A percentile compares a stretch with the other conserved stretches of the same genome.
These are phyloP conservation scores for Drosophila pullipes DNA, from an alignment of 2,888 invertebrate genomes.

Conservation along the genomic window DNA sequence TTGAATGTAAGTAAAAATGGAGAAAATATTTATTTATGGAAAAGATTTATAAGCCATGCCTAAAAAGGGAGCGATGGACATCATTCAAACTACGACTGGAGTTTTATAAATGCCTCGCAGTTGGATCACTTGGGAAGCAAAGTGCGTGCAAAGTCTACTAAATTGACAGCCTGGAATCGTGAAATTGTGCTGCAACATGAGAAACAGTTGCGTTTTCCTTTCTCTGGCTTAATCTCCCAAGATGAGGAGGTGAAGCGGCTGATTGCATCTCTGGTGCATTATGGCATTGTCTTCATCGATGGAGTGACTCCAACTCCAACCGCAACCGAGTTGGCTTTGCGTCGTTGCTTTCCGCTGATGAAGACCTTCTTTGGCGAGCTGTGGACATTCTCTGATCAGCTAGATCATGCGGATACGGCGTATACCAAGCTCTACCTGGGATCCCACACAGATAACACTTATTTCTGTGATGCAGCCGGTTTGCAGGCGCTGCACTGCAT, in stretches of 20 bases:
- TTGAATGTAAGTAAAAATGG: slow-evolving; percentile 87
- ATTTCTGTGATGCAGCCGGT: slow-evolving; percentile 91
- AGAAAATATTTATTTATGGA: neutral
- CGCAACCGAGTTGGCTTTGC: slow-evolving; percentile 86
- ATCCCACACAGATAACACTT: slow-evolving; percentile 92
- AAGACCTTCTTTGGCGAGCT: slow-evolving; percentile 91
- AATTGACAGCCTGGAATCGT: slow-evolving; percentile 87
- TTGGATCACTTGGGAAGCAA: slow-evolving; percentile 63
- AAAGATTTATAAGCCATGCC: neutral
- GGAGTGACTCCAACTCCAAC: slow-evolving; percentile 80
- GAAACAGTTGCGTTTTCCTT: slow-evolving; percentile 83
- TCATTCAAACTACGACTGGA: slow-evolving; percentile 50
- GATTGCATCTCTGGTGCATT: slow-evolving; percentile 85
- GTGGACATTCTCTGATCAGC: slow-evolving; percentile 88
- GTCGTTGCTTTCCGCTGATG: slow-evolving; percentile 88
- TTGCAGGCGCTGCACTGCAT: slow-evolving; percentile 88
- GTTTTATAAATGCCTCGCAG: slow-evolving; percentile 64
- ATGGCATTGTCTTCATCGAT: slow-evolving; percentile 84
- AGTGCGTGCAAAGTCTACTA: slow-evolving; percentile 38
- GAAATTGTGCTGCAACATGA: slow-evolving; percentile 84
- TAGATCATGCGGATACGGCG: slow-evolving; percentile 89
- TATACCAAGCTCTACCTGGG: slow-evolving; percentile 89
- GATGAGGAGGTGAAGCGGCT: slow-evolving; percentile 85
- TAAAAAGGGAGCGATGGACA: slow-evolving; percentile 62
- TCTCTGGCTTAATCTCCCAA: slow-evolving; percentile 83